Conservation (phyloP, 92 coral and sea anemone genomes). For the Palythoa caribaeorum region DNA sequence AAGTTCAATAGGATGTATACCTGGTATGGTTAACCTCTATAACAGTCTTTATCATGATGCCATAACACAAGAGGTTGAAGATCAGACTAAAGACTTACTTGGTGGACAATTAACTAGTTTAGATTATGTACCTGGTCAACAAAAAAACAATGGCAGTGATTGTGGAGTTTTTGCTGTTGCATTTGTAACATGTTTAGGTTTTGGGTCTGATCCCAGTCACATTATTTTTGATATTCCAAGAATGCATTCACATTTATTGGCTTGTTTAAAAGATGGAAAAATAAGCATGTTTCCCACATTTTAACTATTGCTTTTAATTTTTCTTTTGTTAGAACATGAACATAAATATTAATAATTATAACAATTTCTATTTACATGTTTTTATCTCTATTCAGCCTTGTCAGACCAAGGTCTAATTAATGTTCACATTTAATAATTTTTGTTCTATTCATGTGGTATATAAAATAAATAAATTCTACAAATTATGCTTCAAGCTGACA, state of each 20-base stretch:
- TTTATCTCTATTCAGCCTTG: conserved; percentile 23
- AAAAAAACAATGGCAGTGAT: conserved; percentile 65
- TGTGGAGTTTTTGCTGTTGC: conserved; percentile 74
- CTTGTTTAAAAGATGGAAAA: conserved; percentile 60
- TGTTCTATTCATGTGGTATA: conserved; percentile 10
- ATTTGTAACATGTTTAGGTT: conserved; percentile 66
- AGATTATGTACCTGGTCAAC: conserved; percentile 69
- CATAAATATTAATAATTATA: conserved; percentile 2
- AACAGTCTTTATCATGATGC: conserved; percentile 65
- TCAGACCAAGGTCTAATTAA: conserved; percentile 12
- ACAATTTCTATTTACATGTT: conserved; percentile 12
- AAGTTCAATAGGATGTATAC: conserved; percentile 52
- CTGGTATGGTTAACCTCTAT: conserved; percentile 48
- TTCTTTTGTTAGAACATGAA: conserved; percentile 12
- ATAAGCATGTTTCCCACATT: conserved; percentile 18
- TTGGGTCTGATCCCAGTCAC: conserved; percentile 53
- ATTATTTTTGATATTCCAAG: conserved; percentile 53
- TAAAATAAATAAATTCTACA: neutral
- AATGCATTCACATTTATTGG: conserved; percentile 70
- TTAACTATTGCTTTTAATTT: neutral
- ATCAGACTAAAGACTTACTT: conserved; percentile 62
- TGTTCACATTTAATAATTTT: conserved; percentile 10
- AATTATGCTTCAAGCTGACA: conserved; percentile 23
- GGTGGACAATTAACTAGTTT: conserved; percentile 51
- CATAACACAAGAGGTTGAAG: conserved; percentile 49